Conservation (phyloP, 2,113 vertebrate genomes). For the Setophaga kirtlandii region DNA sequence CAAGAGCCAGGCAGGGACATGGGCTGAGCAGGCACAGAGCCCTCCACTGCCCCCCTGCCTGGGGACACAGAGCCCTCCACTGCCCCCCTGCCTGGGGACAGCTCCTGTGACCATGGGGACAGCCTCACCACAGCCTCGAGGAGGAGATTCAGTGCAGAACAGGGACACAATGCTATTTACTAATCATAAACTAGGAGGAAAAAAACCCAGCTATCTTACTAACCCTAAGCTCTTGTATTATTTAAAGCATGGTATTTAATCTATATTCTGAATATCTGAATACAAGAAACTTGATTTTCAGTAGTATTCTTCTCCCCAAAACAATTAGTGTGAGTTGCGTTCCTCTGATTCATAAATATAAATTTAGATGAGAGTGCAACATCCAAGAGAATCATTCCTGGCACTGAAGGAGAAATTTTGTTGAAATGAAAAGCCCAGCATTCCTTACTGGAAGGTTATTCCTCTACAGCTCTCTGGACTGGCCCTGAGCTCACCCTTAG, state of each 20-base stretch:
- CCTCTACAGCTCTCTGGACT: not conserved
- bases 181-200: not conserved
- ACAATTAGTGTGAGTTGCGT: not conserved
- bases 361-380: not conserved
- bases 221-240: not conserved
- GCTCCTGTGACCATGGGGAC: rapidly evolving
- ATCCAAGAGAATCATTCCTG: not conserved
- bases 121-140: rapidly evolving
- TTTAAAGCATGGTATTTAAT: not conserved
- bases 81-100: not conserved
- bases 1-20: rapidly evolving
- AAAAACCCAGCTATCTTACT: not conserved
- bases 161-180: not conserved
- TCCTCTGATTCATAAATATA: not conserved
- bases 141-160: not conserved
- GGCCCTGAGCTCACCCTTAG: not conserved
- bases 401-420: not conserved
- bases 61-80: not conserved
- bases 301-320: rapidly evolving
- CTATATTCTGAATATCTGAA: not conserved
- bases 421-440: not conserved
- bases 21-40: not conserved
- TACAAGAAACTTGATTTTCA: not conserved
- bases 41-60: not conserved
- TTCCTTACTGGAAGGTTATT: not conserved